Evolutionary conservation across 2,888 invertebrate species (phyloP).

Genomic region (Hypena proboscidalis): DNA sequence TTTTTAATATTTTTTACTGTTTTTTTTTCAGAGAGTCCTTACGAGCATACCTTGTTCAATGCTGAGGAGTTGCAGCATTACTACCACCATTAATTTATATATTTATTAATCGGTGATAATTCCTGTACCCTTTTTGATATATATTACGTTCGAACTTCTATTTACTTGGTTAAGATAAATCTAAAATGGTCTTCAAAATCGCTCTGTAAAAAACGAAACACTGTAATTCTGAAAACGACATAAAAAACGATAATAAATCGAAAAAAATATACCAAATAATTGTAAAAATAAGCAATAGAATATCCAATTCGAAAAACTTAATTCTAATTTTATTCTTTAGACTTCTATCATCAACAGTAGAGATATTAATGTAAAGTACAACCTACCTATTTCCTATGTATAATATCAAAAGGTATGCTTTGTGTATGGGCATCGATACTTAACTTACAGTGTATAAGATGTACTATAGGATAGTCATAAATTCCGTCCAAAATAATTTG

Average conservation of each 20-base stretch:
- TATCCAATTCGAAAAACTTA: not conserved
- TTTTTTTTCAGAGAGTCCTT: constrained; percentile 69
- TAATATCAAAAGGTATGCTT: too few relatives aligned
- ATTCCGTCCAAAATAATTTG: too few relatives aligned
- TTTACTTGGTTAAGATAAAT: constrained; percentile 6
- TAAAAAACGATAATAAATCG: not conserved
- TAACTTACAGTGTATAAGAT: too few relatives aligned
- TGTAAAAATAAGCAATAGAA: not conserved
- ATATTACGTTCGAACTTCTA: constrained; percentile 19
- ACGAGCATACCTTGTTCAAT: constrained; percentile 60
- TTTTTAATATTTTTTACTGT: too few relatives aligned
- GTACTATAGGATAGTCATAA: too few relatives aligned
- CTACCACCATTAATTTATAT: constrained; percentile 51
- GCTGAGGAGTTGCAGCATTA: constrained; percentile 75
- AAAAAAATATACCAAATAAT: constrained; percentile 8
- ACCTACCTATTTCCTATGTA: too few relatives aligned
- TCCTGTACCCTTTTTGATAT: constrained; percentile 12
- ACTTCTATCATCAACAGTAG: not conserved
- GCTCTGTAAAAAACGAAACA: not conserved
- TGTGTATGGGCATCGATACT: too few relatives aligned
- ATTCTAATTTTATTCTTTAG: not conserved
- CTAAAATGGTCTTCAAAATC: constrained; percentile 22
- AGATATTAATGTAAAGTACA: too few relatives aligned
- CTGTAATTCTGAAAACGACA: not conserved
- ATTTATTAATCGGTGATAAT: constrained; percentile 26